Conservation (phyloP, 2,797 vertebrate species). For the Sebastes nivosus region DNA sequence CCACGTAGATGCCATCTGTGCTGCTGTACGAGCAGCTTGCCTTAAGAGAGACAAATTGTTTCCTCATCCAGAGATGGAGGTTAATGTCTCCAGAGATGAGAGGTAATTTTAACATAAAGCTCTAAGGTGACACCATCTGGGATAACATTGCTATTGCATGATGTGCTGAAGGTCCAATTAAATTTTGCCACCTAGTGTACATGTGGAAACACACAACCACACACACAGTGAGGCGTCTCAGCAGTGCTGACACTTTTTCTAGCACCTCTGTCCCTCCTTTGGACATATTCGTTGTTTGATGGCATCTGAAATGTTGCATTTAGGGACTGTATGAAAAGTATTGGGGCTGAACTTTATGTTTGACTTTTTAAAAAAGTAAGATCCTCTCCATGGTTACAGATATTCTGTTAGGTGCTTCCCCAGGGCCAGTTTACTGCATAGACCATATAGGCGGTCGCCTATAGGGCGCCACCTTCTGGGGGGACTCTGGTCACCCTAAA, state of each 20-base stretch:
- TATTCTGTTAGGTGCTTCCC: too few relatives aligned
- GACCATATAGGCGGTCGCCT: too few relatives aligned
- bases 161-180: not conserved
- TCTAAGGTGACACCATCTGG: constrained; percentile 66
- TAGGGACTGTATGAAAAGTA: not conserved
- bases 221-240: not conserved
- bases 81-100: constrained; percentile 7
- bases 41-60: constrained; percentile 22
- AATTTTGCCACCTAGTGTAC: not conserved
- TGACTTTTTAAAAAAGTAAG: not conserved
- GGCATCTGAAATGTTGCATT: not conserved
- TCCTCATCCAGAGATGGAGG: constrained; percentile 19
- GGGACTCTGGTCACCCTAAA: too few relatives aligned
- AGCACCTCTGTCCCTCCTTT: not conserved
- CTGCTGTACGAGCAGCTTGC: not conserved
- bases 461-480: too few relatives aligned
- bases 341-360: not conserved
- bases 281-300: not conserved
- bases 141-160: constrained; percentile 48
- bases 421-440: too few relatives aligned
- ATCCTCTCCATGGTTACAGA: rapidly evolving
- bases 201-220: not conserved
- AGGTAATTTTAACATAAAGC: constrained; percentile 37
- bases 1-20: constrained; percentile 9
- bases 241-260: not conserved